A percentile compares a stretch with the other conserved stretches of the same genome.
Conservation (phyloP, 2,113 vertebrate species). For the Calonectris borealis region DNA sequence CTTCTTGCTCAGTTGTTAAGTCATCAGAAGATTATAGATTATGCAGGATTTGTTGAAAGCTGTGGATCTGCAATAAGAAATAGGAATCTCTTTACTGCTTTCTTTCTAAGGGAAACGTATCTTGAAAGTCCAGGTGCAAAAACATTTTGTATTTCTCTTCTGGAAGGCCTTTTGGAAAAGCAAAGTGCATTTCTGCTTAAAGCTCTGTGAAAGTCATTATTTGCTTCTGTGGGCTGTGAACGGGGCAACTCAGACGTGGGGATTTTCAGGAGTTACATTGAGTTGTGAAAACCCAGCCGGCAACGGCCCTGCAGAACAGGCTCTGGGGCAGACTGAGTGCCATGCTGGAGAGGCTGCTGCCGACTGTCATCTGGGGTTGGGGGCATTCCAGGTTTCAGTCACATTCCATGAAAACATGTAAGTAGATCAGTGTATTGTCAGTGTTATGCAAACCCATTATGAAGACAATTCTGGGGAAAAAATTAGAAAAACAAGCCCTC, state of each 20-base stretch:
- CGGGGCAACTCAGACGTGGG: neutral
- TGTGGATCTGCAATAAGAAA: neutral
- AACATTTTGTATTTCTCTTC: neutral
- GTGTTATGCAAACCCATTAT: neutral
- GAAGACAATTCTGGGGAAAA: neutral
- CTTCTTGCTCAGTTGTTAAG: neutral
- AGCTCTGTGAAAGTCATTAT: neutral
- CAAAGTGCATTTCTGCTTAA: neutral
- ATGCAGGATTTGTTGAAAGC: neutral
- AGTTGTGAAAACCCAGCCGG: neutral
- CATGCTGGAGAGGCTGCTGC: neutral
- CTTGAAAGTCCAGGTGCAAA: neutral
- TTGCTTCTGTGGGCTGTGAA: neutral
- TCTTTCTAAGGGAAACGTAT: neutral
- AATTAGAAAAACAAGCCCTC: neutral
- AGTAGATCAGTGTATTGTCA: neutral
- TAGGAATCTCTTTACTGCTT: neutral
- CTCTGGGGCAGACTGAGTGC: neutral
- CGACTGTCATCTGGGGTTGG: neutral
- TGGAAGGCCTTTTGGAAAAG: neutral
- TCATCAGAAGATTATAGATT: neutral
- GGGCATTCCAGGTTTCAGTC: neutral
- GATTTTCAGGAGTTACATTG: neutral
- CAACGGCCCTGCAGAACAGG: fast-evolving
- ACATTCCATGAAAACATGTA: neutral